phyloP scores from a whole-genome alignment of 2,113 vertebrate species.

The Cottus gobio region DNA sequence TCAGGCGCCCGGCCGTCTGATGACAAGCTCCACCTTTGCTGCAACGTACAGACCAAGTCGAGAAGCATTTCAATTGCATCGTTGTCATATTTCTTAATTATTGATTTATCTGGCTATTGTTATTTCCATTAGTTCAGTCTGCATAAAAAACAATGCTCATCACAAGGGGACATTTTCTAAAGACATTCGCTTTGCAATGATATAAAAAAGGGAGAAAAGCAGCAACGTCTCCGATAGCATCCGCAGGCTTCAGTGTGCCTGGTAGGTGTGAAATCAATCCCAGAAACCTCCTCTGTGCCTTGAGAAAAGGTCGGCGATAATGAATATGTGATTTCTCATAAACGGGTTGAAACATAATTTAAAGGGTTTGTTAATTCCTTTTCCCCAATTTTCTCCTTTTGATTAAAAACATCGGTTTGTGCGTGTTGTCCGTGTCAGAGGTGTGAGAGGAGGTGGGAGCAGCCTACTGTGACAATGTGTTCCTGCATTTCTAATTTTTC shows the following conservation, averaged over 20 bases:
- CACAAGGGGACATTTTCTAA: not conserved
- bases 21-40: constrained; percentile 53
- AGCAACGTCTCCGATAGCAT: not conserved
- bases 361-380: not conserved
- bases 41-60: not conserved
- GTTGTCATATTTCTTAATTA: no score
- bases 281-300: not conserved
- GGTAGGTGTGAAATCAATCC: constrained; percentile 18
- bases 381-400: constrained; percentile 4
- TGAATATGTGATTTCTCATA: not conserved
- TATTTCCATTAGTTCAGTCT: not conserved
- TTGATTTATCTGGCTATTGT: not conserved
- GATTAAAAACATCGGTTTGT: constrained; percentile 1
- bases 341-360: not conserved
- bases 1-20: constrained; percentile 49
- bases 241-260: not conserved
- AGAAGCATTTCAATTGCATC: not conserved
- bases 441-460: constrained; percentile 69
- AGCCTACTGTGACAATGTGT: constrained; percentile 72
- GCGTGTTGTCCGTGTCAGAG: constrained; percentile 54
- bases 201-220: not conserved
- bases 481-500: constrained; percentile 74
- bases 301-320: not conserved
- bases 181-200: not conserved
- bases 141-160: not conserved